These are phyloP conservation scores for Lycopodina hypogea DNA, from an alignment of 37 sponge, comb jelly and placozoan genomes.

Conservation along the genomic window DNA sequence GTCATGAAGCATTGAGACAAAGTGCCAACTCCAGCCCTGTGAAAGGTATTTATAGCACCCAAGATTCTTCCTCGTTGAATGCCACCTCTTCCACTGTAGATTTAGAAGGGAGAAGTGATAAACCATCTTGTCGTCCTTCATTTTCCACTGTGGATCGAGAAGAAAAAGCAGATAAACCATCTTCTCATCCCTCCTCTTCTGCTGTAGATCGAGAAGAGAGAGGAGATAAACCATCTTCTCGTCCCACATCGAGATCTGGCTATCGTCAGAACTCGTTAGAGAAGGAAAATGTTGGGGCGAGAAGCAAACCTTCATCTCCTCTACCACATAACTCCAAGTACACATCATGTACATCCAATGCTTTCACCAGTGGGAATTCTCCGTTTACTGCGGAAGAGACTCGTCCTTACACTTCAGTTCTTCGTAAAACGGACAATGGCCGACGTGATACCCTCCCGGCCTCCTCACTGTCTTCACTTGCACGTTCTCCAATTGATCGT, in stretches of 20 bases:
- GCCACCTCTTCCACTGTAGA: too few species aligned
- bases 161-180: too few species aligned
- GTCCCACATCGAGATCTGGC: too few species aligned
- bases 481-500: slow-evolving; percentile 1
- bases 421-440: background rate
- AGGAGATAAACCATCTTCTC: too few species aligned
- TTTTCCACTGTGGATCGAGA: too few species aligned
- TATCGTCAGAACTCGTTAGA: background rate
- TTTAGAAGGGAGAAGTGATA: too few species aligned
- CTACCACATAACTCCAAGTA: background rate
- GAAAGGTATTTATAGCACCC: background rate
- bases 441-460: background rate
- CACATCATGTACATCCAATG: background rate
- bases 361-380: background rate
- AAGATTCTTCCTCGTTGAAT: background rate
- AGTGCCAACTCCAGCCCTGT: too few species aligned
- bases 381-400: background rate
- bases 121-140: too few species aligned
- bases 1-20: background rate
- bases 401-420: background rate
- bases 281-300: background rate
- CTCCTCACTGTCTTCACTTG: background rate
- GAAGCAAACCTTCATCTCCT: slow-evolving; percentile 2
- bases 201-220: too few species aligned
- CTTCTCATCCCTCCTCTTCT: too few species aligned